These are phyloP conservation scores for Charaxes varanes DNA, from an alignment of 1,140 invertebrate genomes.

Conservation along the genomic window DNA sequence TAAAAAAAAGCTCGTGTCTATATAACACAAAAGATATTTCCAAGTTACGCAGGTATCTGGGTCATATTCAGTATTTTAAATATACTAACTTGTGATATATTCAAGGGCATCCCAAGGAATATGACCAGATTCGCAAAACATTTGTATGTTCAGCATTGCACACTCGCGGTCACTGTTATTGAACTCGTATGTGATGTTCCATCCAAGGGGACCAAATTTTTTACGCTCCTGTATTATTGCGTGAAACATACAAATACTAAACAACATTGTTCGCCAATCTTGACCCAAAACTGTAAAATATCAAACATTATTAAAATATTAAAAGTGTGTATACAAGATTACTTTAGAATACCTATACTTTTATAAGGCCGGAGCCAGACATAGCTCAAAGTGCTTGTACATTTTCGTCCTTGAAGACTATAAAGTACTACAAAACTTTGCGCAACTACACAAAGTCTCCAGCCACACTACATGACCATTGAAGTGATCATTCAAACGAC, in stretches of 20 bases:
- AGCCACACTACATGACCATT: too few species aligned
- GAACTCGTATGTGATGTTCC: conserved; percentile 94
- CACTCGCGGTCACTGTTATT: conserved; percentile 92
- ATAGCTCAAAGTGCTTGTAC: too few species aligned
- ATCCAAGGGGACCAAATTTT: conserved; percentile 92
- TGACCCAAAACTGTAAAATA: conserved; percentile 76
- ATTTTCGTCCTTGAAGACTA: too few species aligned
- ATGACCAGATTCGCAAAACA: conserved; percentile 82
- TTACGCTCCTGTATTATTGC: conserved; percentile 91
- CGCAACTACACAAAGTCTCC: too few species aligned
- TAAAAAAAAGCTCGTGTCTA: too few species aligned
- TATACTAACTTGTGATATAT: conserved; percentile 83
- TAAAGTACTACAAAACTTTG: too few species aligned
- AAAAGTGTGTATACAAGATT: neutral
- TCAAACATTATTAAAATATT: neutral
- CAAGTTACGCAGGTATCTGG: too few species aligned
- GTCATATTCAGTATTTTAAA: too few species aligned
- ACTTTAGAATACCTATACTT: too few species aligned
- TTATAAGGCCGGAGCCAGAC: too few species aligned
- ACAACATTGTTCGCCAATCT: conserved; percentile 85
- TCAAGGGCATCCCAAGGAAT: conserved; percentile 92
- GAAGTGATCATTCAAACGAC: too few species aligned
- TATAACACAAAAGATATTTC: too few species aligned
- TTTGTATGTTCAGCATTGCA: conserved; percentile 87
- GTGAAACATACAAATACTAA: conserved; percentile 89